phyloP scores from a whole-genome alignment of 2,797 vertebrate species.

The Chiloscyllium punctatum region DNA sequence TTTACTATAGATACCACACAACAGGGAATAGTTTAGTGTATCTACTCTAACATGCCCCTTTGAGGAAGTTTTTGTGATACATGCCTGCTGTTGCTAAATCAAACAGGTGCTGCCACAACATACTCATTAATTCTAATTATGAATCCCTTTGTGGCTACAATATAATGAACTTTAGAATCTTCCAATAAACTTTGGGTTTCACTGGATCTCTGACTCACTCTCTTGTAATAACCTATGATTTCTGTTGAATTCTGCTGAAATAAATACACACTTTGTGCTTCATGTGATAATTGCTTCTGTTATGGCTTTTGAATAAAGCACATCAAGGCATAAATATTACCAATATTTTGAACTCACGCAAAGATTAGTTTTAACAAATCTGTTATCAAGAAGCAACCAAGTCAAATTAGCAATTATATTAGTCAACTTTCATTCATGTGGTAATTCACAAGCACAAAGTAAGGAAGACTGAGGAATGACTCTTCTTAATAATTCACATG shows the following conservation, averaged over 20 bases:
- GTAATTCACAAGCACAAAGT: neutral
- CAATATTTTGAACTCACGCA: neutral
- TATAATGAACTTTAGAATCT: neutral
- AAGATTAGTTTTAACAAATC: neutral
- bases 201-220: neutral
- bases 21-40: neutral
- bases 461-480: neutral
- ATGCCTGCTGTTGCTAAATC: neutral
- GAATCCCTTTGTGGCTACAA: neutral
- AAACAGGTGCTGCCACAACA: neutral
- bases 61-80: neutral
- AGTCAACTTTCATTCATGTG: too few relatives aligned
- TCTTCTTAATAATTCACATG: neutral
- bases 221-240: neutral
- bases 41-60: neutral
- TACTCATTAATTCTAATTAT: neutral
- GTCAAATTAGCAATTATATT: neutral
- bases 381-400: neutral
- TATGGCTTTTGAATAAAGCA: neutral
- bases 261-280: neutral
- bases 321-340: neutral
- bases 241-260: neutral
- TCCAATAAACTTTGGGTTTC: neutral
- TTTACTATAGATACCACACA: neutral
- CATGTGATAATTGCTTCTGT: neutral